phyloP scores from a whole-genome alignment of 2,113 vertebrate species.

The Apaloderma vittatum region DNA sequence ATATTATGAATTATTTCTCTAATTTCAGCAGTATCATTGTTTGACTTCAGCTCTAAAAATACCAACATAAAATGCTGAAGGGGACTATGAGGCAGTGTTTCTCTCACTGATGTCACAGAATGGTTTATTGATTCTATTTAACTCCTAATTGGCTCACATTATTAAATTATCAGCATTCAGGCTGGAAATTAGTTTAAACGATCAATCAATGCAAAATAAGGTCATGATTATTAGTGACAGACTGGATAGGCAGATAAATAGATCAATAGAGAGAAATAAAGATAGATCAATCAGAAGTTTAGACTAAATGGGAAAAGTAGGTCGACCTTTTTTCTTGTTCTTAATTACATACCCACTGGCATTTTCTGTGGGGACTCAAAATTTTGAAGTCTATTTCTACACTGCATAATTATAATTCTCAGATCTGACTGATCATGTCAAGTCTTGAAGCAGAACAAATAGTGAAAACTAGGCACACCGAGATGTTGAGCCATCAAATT shows the following conservation, averaged over 20 bases:
- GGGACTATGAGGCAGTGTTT: background rate
- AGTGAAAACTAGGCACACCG: constrained; percentile 45
- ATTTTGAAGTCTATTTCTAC: constrained; percentile 32
- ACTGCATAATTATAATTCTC: constrained; percentile 47
- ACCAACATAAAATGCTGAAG: background rate
- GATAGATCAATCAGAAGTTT: constrained; percentile 38
- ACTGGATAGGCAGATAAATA: constrained; percentile 55
- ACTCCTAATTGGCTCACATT: constrained; percentile 26
- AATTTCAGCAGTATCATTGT: background rate
- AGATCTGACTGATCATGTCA: constrained; percentile 56
- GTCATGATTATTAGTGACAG: constrained; percentile 52
- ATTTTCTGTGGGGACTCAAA: constrained; percentile 29
- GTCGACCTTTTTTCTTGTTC: background rate
- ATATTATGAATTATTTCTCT: background rate
- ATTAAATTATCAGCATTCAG: constrained; percentile 41
- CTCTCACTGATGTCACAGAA: background rate
- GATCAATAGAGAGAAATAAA: constrained; percentile 55
- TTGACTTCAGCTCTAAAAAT: background rate
- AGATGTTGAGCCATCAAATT: constrained; percentile 47
- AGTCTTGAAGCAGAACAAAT: constrained; percentile 49
- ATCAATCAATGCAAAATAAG: constrained; percentile 57
- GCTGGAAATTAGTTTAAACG: constrained; percentile 29
- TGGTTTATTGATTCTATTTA: constrained; percentile 42
- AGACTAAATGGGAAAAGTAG: constrained; percentile 2
- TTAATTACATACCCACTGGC: constrained; percentile 58